Percentiles rank a stretch among this genome's conserved stretches.
These are phyloP conservation scores for Leptosomus discolor DNA, from an alignment of 2,113 vertebrate species.

Conservation along the genomic window DNA sequence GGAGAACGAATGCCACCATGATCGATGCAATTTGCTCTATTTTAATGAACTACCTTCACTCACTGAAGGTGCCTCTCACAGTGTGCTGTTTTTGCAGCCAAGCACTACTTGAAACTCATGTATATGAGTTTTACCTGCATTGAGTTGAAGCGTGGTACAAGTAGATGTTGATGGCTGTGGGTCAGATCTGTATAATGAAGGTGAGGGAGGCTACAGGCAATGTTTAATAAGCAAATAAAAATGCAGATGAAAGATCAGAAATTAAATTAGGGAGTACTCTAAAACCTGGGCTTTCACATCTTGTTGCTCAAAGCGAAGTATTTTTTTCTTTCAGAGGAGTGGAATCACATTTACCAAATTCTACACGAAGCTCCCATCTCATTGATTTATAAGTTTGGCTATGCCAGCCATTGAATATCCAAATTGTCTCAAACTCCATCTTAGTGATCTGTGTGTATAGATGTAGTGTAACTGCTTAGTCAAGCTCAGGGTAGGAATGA, in stretches of 20 bases:
- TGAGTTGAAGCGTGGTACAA: background rate
- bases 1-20: background rate
- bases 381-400: background rate
- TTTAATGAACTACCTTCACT: background rate
- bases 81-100: background rate
- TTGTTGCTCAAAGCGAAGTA: background rate
- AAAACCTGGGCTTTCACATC: background rate
- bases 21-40: background rate
- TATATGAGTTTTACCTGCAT: accelerated
- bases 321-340: background rate
- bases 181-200: background rate
- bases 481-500: background rate
- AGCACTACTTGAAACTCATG: background rate
- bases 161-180: background rate
- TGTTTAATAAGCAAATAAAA: background rate
- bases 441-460: background rate
- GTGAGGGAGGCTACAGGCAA: background rate
- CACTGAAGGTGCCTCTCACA: background rate
- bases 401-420: background rate
- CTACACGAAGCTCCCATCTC: background rate
- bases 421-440: background rate
- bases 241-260: background rate
- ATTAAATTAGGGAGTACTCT: background rate
- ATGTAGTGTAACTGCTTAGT: background rate
- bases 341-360: background rate